Evolutionary conservation across 1,140 invertebrate genomes (phyloP), one percentile per base, ranked within the genome.

Genomic region (Nephila pilipes): DNA sequence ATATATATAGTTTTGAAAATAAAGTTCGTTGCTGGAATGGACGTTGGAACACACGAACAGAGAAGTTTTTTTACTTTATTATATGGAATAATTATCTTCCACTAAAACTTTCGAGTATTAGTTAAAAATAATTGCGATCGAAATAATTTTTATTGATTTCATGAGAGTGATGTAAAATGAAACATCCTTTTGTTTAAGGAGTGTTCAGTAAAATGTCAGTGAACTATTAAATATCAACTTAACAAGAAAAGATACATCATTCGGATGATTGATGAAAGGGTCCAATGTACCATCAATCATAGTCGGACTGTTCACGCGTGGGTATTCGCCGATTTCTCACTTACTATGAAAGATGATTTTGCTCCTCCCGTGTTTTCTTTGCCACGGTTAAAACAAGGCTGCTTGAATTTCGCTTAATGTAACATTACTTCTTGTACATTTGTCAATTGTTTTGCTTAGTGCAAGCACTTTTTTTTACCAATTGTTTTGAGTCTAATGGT

Each of bases 161-260:
- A 65, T 65, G n/a, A n/a, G 1, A 25, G n/a, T 10, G n/a, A 3
- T 25, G 3, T 10, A 12, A 36, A 75, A 32, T 25, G 4, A 75
- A 36, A 32, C 18, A 0, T 20, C 16, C 69, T 32, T n/a, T n/a
- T 75, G 25, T 36, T 75, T 75, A 75, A 75, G 69, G 20, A 55
- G 80, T 46, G 18, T 46, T 55, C 38, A 81, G 22, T 57, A 60
- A 36, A 60, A 57, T 87, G 85, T 60, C 57, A 54, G 57, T 5
- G 29, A 36, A 22, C 55, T 87, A 87, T 87, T 87, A 87, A 60
- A 87, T 54, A 60, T 87, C 85, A 87, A 38, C 57, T 87, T 87
- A 87, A 87, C 85, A 36, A 87, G 85, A 63, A 63, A 60, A 58
- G 32, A 87, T 87, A 60, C 85, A 87, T 29, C 57, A 38, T 36